These are phyloP conservation scores for Pedicia rivosa DNA, from an alignment of 2,888 invertebrate genomes.

Conservation along the genomic window DNA sequence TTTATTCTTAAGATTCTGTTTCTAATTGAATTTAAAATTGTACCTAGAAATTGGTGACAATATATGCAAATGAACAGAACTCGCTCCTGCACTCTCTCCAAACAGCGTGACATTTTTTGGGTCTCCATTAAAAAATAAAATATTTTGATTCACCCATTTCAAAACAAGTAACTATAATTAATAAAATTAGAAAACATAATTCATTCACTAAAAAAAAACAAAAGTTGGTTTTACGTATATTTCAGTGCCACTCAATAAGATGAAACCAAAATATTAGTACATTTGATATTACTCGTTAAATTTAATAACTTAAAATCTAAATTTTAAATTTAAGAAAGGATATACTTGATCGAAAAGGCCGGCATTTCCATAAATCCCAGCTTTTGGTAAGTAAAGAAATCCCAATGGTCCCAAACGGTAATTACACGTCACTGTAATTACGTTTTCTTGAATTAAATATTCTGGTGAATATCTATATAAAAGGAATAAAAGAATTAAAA, in stretches of 20 bases:
- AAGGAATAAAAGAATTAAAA: not conserved
- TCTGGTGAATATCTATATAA: constrained; percentile 21
- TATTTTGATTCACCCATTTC: constrained; percentile 30
- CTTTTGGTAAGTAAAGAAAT: constrained; percentile 23
- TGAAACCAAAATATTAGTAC: not conserved
- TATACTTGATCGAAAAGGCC: constrained; percentile 29
- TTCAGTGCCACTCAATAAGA: constrained; percentile 3
- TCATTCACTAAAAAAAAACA: too few species aligned
- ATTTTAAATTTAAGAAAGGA: too few species aligned
- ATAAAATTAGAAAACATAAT: too few species aligned
- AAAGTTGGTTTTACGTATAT: too few species aligned
- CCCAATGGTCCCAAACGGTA: constrained; percentile 27
- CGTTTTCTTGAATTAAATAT: constrained; percentile 23
- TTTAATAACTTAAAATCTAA: too few species aligned
- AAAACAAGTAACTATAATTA: constrained; percentile 30
- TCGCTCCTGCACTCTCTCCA: constrained; percentile 27
- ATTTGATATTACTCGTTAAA: not conserved
- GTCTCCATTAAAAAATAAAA: constrained; percentile 23
- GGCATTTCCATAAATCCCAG: constrained; percentile 25
- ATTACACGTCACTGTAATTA: constrained; percentile 26
- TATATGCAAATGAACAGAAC: constrained; percentile 22
- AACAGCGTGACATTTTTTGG: constrained; percentile 14
- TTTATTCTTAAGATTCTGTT: too few species aligned
- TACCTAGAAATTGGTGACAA: constrained; percentile 19
- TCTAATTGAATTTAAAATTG: not conserved